A percentile compares a stretch with the other conserved stretches of the same genome.
Evolutionary conservation across 2,113 vertebrate genomes (phyloP).

Genomic region (Prolemur simus): DNA sequence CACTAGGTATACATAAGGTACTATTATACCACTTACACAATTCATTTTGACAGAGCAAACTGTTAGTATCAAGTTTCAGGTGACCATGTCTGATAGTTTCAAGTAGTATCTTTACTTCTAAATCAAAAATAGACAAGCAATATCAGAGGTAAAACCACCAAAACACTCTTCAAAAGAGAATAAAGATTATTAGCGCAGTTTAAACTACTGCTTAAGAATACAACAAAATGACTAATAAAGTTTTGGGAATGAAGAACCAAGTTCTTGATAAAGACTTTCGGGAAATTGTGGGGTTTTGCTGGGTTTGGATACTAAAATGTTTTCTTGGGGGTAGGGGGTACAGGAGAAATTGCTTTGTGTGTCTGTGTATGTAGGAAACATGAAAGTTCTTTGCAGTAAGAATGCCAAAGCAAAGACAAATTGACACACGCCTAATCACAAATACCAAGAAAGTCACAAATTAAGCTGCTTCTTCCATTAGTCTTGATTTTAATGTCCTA

Average conservation of each 20-base stretch:
- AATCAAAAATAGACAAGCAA: neutral
- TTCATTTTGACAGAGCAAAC: neutral
- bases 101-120: neutral
- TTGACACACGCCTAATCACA: neutral
- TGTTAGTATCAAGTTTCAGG: neutral
- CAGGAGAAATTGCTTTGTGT: neutral
- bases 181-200: neutral
- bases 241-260: neutral
- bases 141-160: neutral
- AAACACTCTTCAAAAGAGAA: constrained; percentile 13
- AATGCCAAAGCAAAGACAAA: constrained; percentile 19
- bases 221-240: constrained; percentile 7
- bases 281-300: neutral
- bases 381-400: constrained; percentile 3
- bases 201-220: neutral
- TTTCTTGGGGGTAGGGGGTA: neutral
- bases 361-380: neutral
- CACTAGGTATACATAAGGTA: neutral
- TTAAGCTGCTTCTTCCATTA: neutral
- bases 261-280: neutral
- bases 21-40: neutral
- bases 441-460: constrained; percentile 2
- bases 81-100: neutral
- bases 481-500: neutral
- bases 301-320: neutral